Percentiles rank a stretch among this genome's conserved stretches.
Conservation (phyloP, 2,888 invertebrate species). For the Yponomeuta evonymella region DNA sequence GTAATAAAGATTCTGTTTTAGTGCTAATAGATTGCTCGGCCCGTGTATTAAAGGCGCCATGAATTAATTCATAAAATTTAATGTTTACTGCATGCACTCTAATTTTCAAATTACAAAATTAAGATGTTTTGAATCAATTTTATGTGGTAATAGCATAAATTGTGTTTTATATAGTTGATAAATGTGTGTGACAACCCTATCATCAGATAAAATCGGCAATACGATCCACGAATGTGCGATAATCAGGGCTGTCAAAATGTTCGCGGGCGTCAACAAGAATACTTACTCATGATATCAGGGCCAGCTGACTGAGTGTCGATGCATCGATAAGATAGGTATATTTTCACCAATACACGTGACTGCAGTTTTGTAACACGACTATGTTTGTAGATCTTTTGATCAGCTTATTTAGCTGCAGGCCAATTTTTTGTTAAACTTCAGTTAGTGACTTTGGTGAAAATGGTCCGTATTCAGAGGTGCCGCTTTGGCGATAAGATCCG, state of each 20-base stretch:
- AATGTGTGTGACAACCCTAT: neutral
- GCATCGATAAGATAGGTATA: neutral
- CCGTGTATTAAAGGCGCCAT: conserved; percentile 2
- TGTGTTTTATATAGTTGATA: neutral
- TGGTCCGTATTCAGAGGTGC: neutral
- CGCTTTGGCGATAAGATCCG: neutral
- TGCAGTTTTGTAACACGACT: neutral
- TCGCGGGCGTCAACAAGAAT: conserved; percentile 2
- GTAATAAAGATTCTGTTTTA: conserved; percentile 9
- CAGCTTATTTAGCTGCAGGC: no score
- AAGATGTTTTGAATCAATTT: neutral
- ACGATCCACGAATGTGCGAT: neutral
- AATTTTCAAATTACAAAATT: neutral
- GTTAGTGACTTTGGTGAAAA: neutral
- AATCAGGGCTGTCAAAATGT: conserved; percentile 11
- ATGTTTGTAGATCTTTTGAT: no score
- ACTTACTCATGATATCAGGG: conserved; percentile 4
- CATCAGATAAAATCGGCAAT: neutral
- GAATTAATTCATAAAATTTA: conserved; percentile 10
- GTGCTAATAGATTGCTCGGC: conserved; percentile 11
- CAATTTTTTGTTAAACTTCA: neutral
- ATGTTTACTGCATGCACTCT: conserved; percentile 1
- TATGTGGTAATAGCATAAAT: neutral
- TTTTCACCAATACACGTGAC: conserved; percentile 2
- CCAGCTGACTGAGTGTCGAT: conserved; percentile 2